Evolutionary conservation across 2,888 invertebrate species (phyloP).

Genomic region (Oxyscelio sp.): DNA sequence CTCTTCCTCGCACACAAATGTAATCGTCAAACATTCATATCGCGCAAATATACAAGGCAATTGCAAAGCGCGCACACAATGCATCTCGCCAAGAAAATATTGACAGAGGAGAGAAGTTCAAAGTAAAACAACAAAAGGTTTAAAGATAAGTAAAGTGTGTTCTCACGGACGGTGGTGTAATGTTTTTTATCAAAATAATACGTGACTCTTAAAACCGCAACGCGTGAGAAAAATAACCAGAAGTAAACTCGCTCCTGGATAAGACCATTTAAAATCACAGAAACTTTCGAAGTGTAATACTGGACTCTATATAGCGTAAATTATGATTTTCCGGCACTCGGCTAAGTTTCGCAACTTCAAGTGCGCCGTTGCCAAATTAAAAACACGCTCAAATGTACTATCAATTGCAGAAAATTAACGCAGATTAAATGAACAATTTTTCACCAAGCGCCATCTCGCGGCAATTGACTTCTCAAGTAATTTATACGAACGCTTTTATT

Average conservation of each 20-base stretch:
- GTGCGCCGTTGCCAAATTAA: not conserved
- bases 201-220: not conserved
- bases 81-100: not conserved
- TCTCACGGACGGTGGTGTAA: not conserved
- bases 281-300: conserved; percentile 24
- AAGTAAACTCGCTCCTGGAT: conserved; percentile 17
- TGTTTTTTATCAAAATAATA: conserved; percentile 23
- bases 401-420: conserved; percentile 16
- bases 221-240: conserved; percentile 8
- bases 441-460: not conserved
- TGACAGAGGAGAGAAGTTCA: conserved; percentile 1
- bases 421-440: conserved; percentile 9
- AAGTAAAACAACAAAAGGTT: conserved; percentile 16
- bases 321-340: conserved; percentile 16
- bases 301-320: conserved; percentile 22
- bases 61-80: not conserved
- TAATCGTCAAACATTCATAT: conserved; percentile 4
- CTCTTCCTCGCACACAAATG: not conserved
- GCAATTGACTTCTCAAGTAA: conserved; percentile 1
- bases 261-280: conserved; percentile 20
- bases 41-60: not conserved
- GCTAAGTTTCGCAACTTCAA: conserved; percentile 2
- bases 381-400: conserved; percentile 12
- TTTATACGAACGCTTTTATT: not conserved
- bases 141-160: not conserved